Base-by-base conservation (phyloP, 1,140 invertebrate species). In the Zaprionus taronus region DNA sequence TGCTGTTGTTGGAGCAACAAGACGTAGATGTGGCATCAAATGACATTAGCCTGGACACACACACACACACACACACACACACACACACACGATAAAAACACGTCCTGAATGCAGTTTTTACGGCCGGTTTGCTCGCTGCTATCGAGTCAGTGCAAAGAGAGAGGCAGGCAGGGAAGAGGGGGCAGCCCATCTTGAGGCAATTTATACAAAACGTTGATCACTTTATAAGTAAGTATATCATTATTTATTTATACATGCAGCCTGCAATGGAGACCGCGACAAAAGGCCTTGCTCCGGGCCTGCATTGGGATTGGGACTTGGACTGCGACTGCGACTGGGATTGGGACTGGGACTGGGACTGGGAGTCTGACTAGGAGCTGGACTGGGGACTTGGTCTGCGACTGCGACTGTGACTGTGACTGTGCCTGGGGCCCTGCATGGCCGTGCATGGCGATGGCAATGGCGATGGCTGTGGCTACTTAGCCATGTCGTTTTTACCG, bases 181-280 rank as follows among this genome's bases (percentile, higher is more conserved):
- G 58, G 38, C 57, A 31, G 41, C 26, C 61, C 38, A 47, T 75
- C 55, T 60, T 24, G 55, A 47, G 69, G 41, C 63, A 77, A 77
- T 75, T 72, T 74, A 83, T 83, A 72, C 72, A 65, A 83, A 75
- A 83, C 72, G 81, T 66, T 81, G 79, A 85, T 85, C 82, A 75
- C 78, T 84, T 81, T 84, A 84, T 81, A 84, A 84, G 82, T 81
- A 79, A 81, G 74, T 85, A 81, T 69, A 85, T 85, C 82, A 84
- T 85, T 62, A 81, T 78, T 84, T 81, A 81, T 78, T 84, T 81
- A 84, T 69, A 78, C 70, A 84, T 77, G 68, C 67, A 68, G 72
- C 49, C 61, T 53, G 61, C 62, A 55, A 47, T 38, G 34, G 24
- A 38, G 72, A 58, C 55, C 49, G 28, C 38, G 44, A 41, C 44